Conservation (phyloP, 2,888 invertebrate genomes). For the Beris morrisii region DNA sequence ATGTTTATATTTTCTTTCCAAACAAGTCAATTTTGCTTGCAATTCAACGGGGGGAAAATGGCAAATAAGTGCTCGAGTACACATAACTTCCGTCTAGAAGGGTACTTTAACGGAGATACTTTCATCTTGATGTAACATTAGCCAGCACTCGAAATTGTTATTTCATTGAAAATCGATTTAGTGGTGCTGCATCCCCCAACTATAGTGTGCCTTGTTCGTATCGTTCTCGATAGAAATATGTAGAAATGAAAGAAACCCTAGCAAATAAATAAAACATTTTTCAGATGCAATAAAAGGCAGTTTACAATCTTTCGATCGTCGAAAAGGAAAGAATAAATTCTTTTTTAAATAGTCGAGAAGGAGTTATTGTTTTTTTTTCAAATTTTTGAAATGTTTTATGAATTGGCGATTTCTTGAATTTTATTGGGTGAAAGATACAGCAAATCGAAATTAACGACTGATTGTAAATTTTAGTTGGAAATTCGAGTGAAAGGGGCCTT, state of each 20-base stretch:
- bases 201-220: not conserved
- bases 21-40: constrained; percentile 25
- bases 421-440: too few relatives aligned
- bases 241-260: constrained; percentile 1
- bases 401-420: too few relatives aligned
- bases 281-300: constrained; percentile 29
- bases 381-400: too few relatives aligned
- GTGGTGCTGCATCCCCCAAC: constrained; percentile 18
- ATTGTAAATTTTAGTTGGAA: too few relatives aligned
- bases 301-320: constrained; percentile 28
- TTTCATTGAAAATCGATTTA: constrained; percentile 26
- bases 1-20: constrained; percentile 9
- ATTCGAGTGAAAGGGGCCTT: too few relatives aligned
- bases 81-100: constrained; percentile 26
- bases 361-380: too few relatives aligned
- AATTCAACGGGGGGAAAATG: constrained; percentile 17
- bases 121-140: constrained; percentile 21
- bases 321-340: constrained; percentile 15
- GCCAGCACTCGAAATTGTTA: constrained; percentile 26
- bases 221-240: not conserved
- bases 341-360: not conserved
- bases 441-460: too few relatives aligned
- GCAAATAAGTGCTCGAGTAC: constrained; percentile 24
- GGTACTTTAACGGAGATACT: constrained; percentile 23
- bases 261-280: constrained; percentile 30